phyloP scores from a whole-genome alignment of 2,113 vertebrate genomes.

The Brienomyrus brachyistius region DNA sequence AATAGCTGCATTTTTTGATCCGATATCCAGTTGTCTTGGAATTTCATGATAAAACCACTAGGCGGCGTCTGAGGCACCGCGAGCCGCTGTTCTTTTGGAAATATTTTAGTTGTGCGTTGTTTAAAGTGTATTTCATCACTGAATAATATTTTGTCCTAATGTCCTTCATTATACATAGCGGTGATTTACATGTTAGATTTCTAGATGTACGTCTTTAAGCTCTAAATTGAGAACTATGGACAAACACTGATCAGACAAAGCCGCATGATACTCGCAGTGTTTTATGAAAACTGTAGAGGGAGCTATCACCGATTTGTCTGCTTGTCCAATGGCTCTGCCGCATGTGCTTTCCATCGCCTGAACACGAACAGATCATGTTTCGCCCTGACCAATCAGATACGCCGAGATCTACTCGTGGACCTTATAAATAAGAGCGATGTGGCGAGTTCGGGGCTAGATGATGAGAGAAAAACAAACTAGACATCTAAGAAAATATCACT shows the following conservation, averaged over 20 bases:
- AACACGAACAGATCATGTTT: constrained; percentile 29
- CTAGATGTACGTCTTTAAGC: not conserved
- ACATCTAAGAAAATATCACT: not conserved
- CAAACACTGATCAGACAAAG: not conserved
- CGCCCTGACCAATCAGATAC: constrained; percentile 36
- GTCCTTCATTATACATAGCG: not conserved
- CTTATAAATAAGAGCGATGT: constrained; percentile 28
- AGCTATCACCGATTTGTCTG: not conserved
- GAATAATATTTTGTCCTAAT: not conserved
- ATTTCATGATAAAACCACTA: not conserved
- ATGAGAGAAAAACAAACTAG: constrained; percentile 28
- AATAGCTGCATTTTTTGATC: not conserved
- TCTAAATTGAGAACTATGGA: not conserved
- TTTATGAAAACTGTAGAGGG: not conserved
- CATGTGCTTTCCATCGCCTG: constrained; percentile 22
- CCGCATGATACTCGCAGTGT: not conserved
- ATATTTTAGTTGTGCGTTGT: not conserved
- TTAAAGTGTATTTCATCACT: not conserved
- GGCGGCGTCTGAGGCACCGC: not conserved
- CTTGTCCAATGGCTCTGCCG: constrained; percentile 26
- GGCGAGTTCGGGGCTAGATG: not conserved
- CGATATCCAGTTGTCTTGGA: not conserved
- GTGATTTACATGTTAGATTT: not conserved
- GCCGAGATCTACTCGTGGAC: constrained; percentile 2
- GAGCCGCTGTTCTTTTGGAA: not conserved